A percentile compares a stretch with the other conserved stretches of the same genome.
phyloP scores from a whole-genome alignment of 2,797 vertebrate genomes.

The Dendrocincla tyrannina region DNA sequence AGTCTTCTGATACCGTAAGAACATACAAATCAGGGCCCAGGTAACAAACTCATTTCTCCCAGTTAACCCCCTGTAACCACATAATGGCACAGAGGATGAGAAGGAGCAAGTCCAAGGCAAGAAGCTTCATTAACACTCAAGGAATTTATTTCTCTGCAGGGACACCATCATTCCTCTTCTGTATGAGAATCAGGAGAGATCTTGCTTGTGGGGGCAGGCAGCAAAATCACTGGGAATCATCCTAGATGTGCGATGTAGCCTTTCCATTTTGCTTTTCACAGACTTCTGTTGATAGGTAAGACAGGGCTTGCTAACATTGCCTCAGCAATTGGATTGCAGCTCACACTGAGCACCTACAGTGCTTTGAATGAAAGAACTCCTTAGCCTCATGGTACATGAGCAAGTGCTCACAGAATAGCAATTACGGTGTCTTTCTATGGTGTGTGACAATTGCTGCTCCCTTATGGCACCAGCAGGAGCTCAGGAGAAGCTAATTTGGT shows the following conservation, averaged over 20 bases:
- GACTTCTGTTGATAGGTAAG: not conserved
- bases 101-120: not conserved
- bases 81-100: not conserved
- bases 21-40: not conserved
- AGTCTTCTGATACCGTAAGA: not conserved
- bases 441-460: not conserved
- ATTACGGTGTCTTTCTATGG: not conserved
- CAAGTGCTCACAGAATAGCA: not conserved
- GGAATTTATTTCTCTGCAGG: not conserved
- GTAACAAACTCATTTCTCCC: not conserved
- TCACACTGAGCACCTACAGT: not conserved
- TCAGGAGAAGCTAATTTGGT: not conserved
- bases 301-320: not conserved
- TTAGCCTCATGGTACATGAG: not conserved
- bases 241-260: not conserved
- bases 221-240: not conserved
- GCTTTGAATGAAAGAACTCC: not conserved
- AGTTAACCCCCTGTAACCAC: not conserved
- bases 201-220: not conserved
- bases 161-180: not conserved
- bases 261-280: not conserved
- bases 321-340: not conserved
- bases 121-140: not conserved
- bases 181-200: not conserved
- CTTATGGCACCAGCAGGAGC: not conserved